Base-by-base conservation (phyloP, 2,888 invertebrate genomes). In the Lacanobia wlatinum region DNA sequence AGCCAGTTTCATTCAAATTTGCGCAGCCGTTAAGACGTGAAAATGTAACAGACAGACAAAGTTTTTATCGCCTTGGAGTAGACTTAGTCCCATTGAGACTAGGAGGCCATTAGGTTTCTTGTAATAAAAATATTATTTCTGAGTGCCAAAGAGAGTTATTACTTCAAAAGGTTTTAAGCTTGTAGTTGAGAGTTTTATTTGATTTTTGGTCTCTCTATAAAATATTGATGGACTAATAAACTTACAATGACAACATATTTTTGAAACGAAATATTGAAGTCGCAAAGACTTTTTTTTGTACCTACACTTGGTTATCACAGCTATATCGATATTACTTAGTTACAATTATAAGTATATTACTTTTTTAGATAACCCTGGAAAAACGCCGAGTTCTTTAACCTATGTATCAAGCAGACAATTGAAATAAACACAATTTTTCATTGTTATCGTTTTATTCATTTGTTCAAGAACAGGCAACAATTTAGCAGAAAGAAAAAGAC, bases 51-150 rank as follows among this genome's bases (percentile, higher is more conserved):
- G 28, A 28, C 28, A 28, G 28, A 28, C 6, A 34, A 6, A 34
- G 6, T 34, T 34, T 5, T 5, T 40, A 40, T 40, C 12, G 1
- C 1, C 3, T 12, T 2, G 16, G 16, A 14, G 16, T 60, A 5
- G 3, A 48, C 63, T 64, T 64, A 34, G 59, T 62, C 40, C 5
- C 12, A 58, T 50, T 53, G n/a, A 43, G 34, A 12, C 40, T 46
- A 16, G 12, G 53, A 59, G 14, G 21, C 40, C 53, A 40, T 67
- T 60, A 43, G 14, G 12, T 43, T 40, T 34, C 52, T 34, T 14
- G 28, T 52, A 40, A 64, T 64, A 50, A 65, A 78, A 66, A 62
- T 58, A 53, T 60, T 28, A 43, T 64, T 40, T 63, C 43, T 46
- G 23, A 61, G 53, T 23, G 16, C 46, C 28, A 6, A 43, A 75